These are phyloP conservation scores for Pseudochaenichthys georgianus DNA, from an alignment of 2,797 vertebrate species.

Conservation along the genomic window DNA sequence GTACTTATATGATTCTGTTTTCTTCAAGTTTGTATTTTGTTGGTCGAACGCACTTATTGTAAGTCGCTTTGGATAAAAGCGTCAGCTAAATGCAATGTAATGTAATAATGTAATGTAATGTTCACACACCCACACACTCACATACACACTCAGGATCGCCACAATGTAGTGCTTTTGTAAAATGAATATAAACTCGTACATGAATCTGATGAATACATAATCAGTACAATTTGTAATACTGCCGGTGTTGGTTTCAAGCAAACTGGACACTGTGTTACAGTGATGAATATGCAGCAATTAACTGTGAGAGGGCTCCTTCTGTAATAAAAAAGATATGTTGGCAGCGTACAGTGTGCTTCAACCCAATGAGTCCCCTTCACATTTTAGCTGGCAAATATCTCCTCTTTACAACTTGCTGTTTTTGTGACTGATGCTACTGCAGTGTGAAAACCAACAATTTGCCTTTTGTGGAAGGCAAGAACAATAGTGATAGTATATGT, in stretches of 20 bases:
- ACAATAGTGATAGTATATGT: background rate
- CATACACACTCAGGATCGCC: background rate
- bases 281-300: slow-evolving; percentile 13
- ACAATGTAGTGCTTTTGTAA: slow-evolving; percentile 2
- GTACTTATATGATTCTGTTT: too few relatives aligned
- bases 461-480: slow-evolving; percentile 5
- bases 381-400: slow-evolving; percentile 10
- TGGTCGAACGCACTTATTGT: too few relatives aligned
- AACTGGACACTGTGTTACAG: background rate
- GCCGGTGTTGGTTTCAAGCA: slow-evolving; percentile 1
- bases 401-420: slow-evolving; percentile 7
- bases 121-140: slow-evolving; percentile 26
- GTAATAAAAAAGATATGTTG: background rate
- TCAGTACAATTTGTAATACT: slow-evolving; percentile 22
- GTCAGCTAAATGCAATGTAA: too few relatives aligned
- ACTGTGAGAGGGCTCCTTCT: slow-evolving; percentile 1
- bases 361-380: slow-evolving; percentile 20
- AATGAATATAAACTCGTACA: background rate
- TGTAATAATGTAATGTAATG: background rate
- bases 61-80: too few relatives aligned
- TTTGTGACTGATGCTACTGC: background rate
- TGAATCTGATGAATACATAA: slow-evolving; percentile 12
- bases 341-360: background rate
- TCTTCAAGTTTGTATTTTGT: too few relatives aligned
- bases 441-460: background rate